Conservation (phyloP, 2,797 vertebrate genomes). For the Bradypus variegatus region DNA sequence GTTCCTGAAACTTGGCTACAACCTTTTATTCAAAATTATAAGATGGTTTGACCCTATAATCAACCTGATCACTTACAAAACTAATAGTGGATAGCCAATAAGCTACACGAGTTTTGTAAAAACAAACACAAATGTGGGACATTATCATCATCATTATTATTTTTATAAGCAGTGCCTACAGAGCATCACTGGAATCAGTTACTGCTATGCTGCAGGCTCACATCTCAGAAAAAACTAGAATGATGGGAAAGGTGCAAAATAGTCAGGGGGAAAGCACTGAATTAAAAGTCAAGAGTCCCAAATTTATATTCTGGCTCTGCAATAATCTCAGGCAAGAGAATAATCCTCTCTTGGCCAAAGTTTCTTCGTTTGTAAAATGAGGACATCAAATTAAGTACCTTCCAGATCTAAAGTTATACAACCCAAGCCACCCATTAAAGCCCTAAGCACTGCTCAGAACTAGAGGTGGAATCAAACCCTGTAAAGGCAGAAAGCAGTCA, state of each 20-base stretch:
- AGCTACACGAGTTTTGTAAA: neutral
- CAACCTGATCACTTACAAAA: neutral
- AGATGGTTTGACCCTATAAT: neutral
- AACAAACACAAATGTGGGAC: neutral
- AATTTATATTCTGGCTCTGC: slow-evolving; percentile 9
- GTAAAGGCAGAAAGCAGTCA: neutral
- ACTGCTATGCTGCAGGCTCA: neutral
- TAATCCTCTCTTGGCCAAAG: neutral
- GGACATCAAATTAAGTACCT: slow-evolving; percentile 1
- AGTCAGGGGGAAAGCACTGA: neutral
- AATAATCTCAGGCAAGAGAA: slow-evolving; percentile 19
- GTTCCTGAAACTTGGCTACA: neutral
- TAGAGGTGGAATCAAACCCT: neutral
- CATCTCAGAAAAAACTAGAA: neutral
- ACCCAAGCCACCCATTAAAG: neutral
- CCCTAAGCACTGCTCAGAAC: neutral
- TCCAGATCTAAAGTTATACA: neutral
- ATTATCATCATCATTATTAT: neutral
- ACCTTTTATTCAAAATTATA: slow-evolving; percentile 9
- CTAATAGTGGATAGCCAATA: neutral
- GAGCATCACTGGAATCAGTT: neutral
- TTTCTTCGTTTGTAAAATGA: slow-evolving; percentile 41
- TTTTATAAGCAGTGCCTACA: neutral
- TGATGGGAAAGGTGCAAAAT: neutral
- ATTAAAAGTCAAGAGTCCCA: neutral